Percentiles rank a stretch among this genome's conserved stretches.
Evolutionary conservation across 1,140 invertebrate genomes (phyloP).

Genomic region (Hycleus cichorii): DNA sequence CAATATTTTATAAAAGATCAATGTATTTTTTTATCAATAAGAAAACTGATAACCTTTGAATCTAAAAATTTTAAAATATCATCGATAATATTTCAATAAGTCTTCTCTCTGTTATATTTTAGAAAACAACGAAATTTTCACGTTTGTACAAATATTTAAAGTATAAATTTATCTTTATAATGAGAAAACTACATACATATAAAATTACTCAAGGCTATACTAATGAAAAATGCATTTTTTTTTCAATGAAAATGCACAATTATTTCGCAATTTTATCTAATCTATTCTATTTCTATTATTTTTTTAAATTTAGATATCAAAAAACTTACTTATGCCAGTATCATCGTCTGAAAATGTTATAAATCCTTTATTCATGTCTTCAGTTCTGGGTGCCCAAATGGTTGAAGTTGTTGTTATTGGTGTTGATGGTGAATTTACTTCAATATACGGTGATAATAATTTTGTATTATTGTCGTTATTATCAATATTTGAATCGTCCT

Average conservation of each 20-base stretch:
- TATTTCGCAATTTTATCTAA: background rate
- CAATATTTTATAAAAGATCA: too few species aligned
- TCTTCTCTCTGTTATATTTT: too few species aligned
- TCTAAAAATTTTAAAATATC: too few species aligned
- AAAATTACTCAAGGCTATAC: background rate
- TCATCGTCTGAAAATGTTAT: conserved; percentile 81
- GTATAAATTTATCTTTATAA: too few species aligned
- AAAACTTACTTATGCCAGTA: conserved; percentile 69
- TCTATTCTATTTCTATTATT: background rate
- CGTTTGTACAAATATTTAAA: too few species aligned
- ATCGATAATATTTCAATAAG: too few species aligned
- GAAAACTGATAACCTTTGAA: too few species aligned
- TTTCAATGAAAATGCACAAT: background rate
- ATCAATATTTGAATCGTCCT: too few species aligned
- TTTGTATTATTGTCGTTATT: background rate
- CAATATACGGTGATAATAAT: conserved; percentile 15
- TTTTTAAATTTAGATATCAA: too few species aligned
- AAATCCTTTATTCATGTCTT: conserved; percentile 91
- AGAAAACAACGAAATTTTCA: too few species aligned
- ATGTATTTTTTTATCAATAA: too few species aligned
- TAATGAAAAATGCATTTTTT: background rate
- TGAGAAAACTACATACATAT: background rate
- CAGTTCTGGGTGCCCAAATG: conserved; percentile 76
- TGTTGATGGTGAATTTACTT: conserved; percentile 22
- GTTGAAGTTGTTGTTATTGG: conserved; percentile 63